A percentile compares a stretch with the other conserved stretches of the same genome.
Conservation (phyloP, 2,888 invertebrate species). For the Oxystoma pomonae region DNA sequence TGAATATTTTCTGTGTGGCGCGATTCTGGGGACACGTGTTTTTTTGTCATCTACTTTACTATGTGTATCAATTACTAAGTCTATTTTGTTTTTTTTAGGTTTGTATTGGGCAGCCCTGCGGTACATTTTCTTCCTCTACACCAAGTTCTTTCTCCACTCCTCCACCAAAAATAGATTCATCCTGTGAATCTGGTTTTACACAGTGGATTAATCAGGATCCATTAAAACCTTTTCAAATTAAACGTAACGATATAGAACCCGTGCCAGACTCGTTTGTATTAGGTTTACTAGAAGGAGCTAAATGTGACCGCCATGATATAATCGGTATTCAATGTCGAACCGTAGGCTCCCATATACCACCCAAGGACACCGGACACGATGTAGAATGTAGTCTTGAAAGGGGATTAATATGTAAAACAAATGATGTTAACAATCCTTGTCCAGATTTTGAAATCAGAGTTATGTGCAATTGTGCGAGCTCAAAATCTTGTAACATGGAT, state of each 20-base stretch:
- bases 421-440: slow-evolving; percentile 48
- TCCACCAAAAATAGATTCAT: background rate
- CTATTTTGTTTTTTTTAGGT: background rate
- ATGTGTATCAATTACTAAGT: too few species aligned
- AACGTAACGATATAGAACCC: slow-evolving; percentile 54
- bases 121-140: too few species aligned
- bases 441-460: slow-evolving; percentile 76
- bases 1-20: slow-evolving; percentile 14
- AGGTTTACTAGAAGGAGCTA: slow-evolving; percentile 20
- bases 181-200: slow-evolving; percentile 63
- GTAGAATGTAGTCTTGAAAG: slow-evolving; percentile 71
- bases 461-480: slow-evolving; percentile 18
- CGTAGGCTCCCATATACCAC: slow-evolving; percentile 55
- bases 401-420: slow-evolving; percentile 63
- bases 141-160: too few species aligned
- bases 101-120: background rate
- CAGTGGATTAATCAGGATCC: slow-evolving; percentile 68
- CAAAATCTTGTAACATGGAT: slow-evolving; percentile 44
- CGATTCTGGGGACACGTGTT: too few species aligned
- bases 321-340: slow-evolving; percentile 73
- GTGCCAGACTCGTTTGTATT: slow-evolving; percentile 48
- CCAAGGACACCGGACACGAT: slow-evolving; percentile 68
- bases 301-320: slow-evolving; percentile 54
- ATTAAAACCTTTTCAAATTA: slow-evolving; percentile 36
- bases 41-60: too few species aligned